Evolutionary conservation across 2,888 invertebrate genomes (phyloP), one percentile per base, ranked within the genome.

Genomic region (Metacarcinus magister): DNA sequence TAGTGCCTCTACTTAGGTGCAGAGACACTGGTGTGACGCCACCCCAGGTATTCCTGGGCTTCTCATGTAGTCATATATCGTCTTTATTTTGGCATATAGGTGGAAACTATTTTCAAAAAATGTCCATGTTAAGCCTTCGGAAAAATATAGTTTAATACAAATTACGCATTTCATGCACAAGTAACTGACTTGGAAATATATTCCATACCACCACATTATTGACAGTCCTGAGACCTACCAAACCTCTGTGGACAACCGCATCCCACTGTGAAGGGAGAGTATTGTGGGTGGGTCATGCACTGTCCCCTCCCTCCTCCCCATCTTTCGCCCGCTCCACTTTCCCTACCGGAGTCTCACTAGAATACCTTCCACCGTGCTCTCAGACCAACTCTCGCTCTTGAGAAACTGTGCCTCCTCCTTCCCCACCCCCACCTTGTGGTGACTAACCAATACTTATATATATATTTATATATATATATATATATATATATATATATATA

Each of bases 401-500:
- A 39, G 39, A 39, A 39, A 39, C 87, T 7, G 60, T 16, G 28
- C 8, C 10, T 54, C 16, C 16, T 10, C 54, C 54, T 54, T 54
- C 54, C 54, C 16, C 16, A 54, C 16, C 16, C 16, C 16, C 54
- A 54, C 8, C 8, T 54, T 0, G 10, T 54, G 13, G 54, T 54
- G 16, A 54, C 54, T 10, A 13, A 13, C 10, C 16, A 13, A 54
- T 54, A 10, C 60, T 87, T 94, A 94, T 94, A 94, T 94, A 94
- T 94, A 94, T 94, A 94, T 94, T 87, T 94, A 94, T 94, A 67
- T 94, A 94, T 94, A 94, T 94, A 94, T 94, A 94, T 95, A 95
- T 92, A 91, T 95, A 95, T 92, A 95, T 92, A 92, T 92, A 91
- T 95, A 95, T 95, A 95, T 92, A 91, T 95, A 95, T 95, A 95